phyloP scores from a whole-genome alignment of 2,888 invertebrate genomes.

The Carcina quercana region DNA sequence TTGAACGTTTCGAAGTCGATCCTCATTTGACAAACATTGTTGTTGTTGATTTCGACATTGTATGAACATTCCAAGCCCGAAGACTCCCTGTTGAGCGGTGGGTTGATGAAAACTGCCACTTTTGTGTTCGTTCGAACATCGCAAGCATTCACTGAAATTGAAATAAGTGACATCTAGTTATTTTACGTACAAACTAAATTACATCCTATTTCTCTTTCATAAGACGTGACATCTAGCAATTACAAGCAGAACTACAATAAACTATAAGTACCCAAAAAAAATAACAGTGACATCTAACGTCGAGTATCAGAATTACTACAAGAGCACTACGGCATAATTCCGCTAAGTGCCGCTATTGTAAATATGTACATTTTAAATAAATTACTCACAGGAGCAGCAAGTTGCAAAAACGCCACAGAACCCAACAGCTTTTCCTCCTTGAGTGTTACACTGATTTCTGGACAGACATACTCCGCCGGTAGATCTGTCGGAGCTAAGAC shows the following conservation, averaged over 20 bases:
- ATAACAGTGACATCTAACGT: too few species aligned
- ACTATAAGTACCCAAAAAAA: too few species aligned
- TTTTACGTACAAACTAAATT: background rate
- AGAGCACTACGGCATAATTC: too few species aligned
- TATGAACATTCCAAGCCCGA: constrained; percentile 68
- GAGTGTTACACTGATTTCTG: constrained; percentile 68
- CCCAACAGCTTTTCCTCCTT: constrained; percentile 67
- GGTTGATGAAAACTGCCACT: constrained; percentile 64
- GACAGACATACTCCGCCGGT: constrained; percentile 67
- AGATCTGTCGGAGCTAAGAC: constrained; percentile 45
- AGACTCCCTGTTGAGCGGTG: constrained; percentile 50
- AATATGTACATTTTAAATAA: too few species aligned
- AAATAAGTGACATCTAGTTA: constrained; percentile 20
- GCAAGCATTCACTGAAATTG: constrained; percentile 57
- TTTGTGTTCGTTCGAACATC: constrained; percentile 58
- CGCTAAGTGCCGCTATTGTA: too few species aligned
- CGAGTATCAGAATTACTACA: too few species aligned
- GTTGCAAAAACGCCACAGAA: constrained; percentile 68
- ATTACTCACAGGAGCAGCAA: constrained; percentile 60
- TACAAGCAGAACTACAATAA: too few species aligned
- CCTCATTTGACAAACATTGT: constrained; percentile 75
- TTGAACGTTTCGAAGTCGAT: constrained; percentile 75
- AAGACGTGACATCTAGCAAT: too few species aligned
- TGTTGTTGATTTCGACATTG: constrained; percentile 72
- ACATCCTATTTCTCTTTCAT: too few species aligned